These are phyloP conservation scores for Drosophila putrida DNA, from an alignment of 2,888 invertebrate genomes.

Conservation along the genomic window DNA sequence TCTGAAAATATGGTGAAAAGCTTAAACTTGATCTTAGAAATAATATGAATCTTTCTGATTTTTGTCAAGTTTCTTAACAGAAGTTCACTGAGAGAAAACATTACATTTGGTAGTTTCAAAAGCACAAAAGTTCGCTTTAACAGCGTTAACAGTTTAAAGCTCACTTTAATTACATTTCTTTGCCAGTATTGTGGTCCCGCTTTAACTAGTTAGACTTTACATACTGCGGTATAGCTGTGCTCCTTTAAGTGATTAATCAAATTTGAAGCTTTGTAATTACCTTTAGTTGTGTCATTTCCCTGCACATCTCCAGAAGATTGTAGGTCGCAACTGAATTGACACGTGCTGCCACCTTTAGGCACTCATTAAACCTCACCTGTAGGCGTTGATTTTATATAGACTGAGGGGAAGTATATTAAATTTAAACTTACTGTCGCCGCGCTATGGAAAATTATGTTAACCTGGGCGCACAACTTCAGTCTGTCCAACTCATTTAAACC, in stretches of 20 bases:
- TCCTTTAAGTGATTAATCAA: neutral
- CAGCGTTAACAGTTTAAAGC: neutral
- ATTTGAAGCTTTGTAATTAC: conserved; percentile 80
- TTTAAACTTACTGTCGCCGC: conserved; percentile 91
- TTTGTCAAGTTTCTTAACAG: too few species aligned
- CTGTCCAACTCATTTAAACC: conserved; percentile 89
- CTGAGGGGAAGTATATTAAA: neutral
- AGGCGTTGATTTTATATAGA: neutral
- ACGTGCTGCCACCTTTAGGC: conserved; percentile 93
- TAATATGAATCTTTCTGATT: too few species aligned
- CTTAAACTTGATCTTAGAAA: neutral
- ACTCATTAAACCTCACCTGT: conserved; percentile 94
- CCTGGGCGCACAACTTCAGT: conserved; percentile 87
- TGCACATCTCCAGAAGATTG: conserved; percentile 92
- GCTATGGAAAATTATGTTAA: conserved; percentile 96
- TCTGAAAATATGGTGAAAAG: conserved; percentile 84
- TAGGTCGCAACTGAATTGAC: conserved; percentile 96
- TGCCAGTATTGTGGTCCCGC: neutral
- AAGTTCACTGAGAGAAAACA: too few species aligned
- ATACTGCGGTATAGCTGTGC: neutral
- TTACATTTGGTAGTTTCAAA: too few species aligned
- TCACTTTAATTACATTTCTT: neutral
- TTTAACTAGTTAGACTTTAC: neutral
- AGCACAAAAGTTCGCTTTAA: too few species aligned
- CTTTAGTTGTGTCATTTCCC: conserved; percentile 91